Conservation (phyloP, 2,113 vertebrate species). For the Spermophilus dauricus region DNA sequence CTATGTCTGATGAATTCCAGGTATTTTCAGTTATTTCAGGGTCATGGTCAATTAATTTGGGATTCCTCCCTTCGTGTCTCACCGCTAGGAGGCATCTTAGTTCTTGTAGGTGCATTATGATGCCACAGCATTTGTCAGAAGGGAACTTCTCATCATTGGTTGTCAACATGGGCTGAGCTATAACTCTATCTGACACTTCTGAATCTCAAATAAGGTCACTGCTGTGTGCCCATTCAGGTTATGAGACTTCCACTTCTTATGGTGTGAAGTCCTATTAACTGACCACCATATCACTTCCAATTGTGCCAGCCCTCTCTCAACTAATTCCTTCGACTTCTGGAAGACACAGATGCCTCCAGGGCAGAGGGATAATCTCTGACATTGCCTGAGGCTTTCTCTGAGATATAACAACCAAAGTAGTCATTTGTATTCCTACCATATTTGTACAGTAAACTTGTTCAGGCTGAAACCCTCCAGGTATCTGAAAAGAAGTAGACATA, state of each 20-base stretch:
- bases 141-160: background rate
- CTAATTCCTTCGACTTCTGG: background rate
- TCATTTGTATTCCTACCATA: background rate
- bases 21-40: background rate
- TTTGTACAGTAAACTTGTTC: background rate
- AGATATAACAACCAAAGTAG: background rate
- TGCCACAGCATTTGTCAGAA: background rate
- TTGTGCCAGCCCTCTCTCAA: background rate
- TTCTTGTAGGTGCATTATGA: background rate
- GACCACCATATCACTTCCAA: background rate
- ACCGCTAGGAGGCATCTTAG: background rate
- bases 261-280: background rate
- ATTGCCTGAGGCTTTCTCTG: background rate
- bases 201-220: background rate
- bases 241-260: background rate
- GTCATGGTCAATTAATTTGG: background rate
- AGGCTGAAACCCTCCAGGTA: background rate
- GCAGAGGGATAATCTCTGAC: background rate
- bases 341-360: background rate
- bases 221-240: background rate
- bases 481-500: background rate
- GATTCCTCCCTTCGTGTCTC: background rate
- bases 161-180: background rate
- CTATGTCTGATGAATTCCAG: background rate
- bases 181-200: background rate